Percentiles rank a stretch among this genome's conserved stretches.
Evolutionary conservation across 2,113 vertebrate genomes (phyloP).

Genomic region (Nerophis ophidion): DNA sequence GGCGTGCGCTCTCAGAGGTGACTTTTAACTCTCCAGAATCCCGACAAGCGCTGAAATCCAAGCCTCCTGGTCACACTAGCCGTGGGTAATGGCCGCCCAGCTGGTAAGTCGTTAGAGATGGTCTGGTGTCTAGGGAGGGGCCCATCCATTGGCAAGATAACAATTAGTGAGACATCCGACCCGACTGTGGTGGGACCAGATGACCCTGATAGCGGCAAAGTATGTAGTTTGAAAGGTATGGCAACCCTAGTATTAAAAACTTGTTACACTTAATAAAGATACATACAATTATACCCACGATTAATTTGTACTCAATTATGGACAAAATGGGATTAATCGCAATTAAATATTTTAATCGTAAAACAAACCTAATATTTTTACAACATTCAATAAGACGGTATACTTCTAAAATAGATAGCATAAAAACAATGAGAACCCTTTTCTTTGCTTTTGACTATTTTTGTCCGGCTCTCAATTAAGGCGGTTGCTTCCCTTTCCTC

Average conservation of each 20-base stretch:
- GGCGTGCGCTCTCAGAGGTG: not conserved
- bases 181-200: slow-evolving; percentile 20
- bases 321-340: too few species aligned
- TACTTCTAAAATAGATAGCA: too few species aligned
- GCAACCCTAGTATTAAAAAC: not conserved
- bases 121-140: slow-evolving; percentile 29
- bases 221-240: slow-evolving; percentile 11
- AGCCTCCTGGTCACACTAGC: slow-evolving; percentile 23
- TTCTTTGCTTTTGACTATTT: too few species aligned
- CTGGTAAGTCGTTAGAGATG: slow-evolving; percentile 14
- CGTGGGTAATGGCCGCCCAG: slow-evolving; percentile 27
- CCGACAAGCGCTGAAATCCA: slow-evolving; percentile 16
- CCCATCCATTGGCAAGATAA: slow-evolving; percentile 18
- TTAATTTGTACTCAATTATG: too few species aligned
- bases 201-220: slow-evolving; percentile 23
- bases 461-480: too few species aligned
- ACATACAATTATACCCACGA: too few species aligned
- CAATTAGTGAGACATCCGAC: slow-evolving; percentile 47
- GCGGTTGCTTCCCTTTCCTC: too few species aligned
- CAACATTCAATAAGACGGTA: too few species aligned
- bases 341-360: too few species aligned
- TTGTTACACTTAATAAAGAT: too few species aligned
- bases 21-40: slow-evolving; percentile 2
- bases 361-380: too few species aligned
- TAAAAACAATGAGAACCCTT: too few species aligned